These are phyloP conservation scores for Aphyosemion australe DNA, from an alignment of 2,113 vertebrate species.

Conservation along the genomic window DNA sequence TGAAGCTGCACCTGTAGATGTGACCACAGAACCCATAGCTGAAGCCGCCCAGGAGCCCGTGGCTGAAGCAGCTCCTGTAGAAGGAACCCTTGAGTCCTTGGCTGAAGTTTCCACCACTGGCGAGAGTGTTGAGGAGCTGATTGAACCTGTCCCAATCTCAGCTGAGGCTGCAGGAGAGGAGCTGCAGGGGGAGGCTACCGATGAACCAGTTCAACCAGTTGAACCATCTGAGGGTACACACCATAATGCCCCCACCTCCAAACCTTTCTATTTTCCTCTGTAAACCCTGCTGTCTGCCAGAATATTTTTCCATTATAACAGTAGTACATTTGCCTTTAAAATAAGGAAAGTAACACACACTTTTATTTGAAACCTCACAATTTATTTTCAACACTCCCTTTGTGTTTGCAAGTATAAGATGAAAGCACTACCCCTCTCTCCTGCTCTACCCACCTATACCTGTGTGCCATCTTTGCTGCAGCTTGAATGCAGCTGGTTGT, in stretches of 20 bases:
- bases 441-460: not conserved
- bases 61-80: not conserved
- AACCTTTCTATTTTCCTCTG: conserved; percentile 40
- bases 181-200: conserved; percentile 27
- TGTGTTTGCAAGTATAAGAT: too few relatives aligned
- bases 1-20: too few relatives aligned
- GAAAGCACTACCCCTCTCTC: not conserved
- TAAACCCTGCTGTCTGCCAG: conserved; percentile 45
- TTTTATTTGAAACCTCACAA: not conserved
- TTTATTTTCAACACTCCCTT: too few relatives aligned
- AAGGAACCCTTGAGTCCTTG: not conserved
- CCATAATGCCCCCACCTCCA: conserved; percentile 24
- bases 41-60: not conserved
- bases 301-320: not conserved
- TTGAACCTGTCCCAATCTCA: conserved; percentile 15
- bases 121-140: conserved; percentile 42
- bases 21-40: too few relatives aligned
- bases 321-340: not conserved
- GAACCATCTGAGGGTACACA: conserved; percentile 73
- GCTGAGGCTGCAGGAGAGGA: too few relatives aligned
- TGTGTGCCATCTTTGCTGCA: too few relatives aligned
- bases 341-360: not conserved
- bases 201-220: conserved; percentile 56
- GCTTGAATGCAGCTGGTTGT: not conserved
- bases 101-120: conserved; percentile 27